Conservation (phyloP, 2,797 vertebrate species). For the Dendrocincla tyrannina region DNA sequence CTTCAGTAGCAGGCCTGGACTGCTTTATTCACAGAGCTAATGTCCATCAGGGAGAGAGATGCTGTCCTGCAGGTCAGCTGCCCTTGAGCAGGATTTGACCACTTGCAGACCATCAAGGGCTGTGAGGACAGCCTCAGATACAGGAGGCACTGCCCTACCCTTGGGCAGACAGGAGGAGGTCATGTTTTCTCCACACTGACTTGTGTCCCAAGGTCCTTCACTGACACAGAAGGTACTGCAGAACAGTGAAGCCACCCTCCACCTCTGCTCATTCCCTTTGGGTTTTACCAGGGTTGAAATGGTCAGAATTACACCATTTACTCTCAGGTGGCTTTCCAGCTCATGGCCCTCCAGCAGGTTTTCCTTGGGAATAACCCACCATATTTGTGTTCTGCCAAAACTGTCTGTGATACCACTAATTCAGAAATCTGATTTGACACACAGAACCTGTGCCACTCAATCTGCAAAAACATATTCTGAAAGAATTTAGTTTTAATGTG, state of each 20-base stretch:
- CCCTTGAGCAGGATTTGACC: not conserved
- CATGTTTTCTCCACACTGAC: not conserved
- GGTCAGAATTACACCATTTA: not conserved
- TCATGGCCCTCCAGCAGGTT: not conserved
- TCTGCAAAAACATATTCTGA: not conserved
- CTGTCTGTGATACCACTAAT: not conserved
- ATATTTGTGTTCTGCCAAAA: not conserved
- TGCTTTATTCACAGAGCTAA: not conserved
- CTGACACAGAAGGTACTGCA: not conserved
- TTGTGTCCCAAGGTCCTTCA: not conserved
- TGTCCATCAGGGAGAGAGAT: not conserved
- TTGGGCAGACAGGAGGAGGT: not conserved
- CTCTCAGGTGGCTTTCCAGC: not conserved
- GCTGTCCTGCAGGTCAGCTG: not conserved
- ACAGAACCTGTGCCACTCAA: accelerated
- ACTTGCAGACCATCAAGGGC: not conserved
- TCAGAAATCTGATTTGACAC: not conserved
- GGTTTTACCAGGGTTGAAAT: not conserved
- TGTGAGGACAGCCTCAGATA: not conserved
- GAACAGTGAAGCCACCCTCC: accelerated
- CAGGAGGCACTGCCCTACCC: not conserved
- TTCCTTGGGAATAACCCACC: not conserved
- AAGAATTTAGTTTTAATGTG: not conserved
- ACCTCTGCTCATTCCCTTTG: not conserved
- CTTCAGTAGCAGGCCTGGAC: not conserved